A percentile compares a stretch with the other conserved stretches of the same genome.
Evolutionary conservation across 53 echinoderm and acorn worm species (phyloP).

Genomic region (Patiria pectinifera): DNA sequence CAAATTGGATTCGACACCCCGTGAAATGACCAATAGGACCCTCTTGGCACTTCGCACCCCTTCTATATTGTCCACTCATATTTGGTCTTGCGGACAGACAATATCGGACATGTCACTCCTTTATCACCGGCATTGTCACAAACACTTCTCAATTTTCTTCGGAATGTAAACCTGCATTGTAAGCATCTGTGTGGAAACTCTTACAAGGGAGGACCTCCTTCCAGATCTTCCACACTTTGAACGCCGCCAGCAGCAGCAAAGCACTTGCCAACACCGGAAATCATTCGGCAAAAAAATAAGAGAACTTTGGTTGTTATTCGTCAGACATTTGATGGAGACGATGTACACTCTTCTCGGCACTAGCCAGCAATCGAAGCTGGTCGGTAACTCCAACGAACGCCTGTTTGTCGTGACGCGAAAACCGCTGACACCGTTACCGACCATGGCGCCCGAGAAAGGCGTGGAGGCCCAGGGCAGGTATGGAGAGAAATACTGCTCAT

Average conservation of each 20-base stretch:
- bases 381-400: background rate
- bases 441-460: slow-evolving; percentile 9
- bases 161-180: slow-evolving; percentile 37
- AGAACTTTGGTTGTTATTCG: background rate
- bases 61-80: background rate
- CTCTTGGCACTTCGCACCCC: background rate
- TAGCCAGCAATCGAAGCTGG: slow-evolving; percentile 33
- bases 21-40: background rate
- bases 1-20: slow-evolving; percentile 40
- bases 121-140: background rate
- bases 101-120: slow-evolving; percentile 12
- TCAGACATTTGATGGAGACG: slow-evolving; percentile 13
- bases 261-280: background rate
- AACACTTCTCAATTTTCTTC: slow-evolving; percentile 22
- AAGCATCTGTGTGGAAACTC: background rate
- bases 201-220: background rate
- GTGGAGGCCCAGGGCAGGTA: background rate
- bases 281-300: background rate
- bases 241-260: background rate
- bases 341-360: slow-evolving; percentile 42
- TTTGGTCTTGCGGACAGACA: background rate
- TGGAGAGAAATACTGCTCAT: background rate
- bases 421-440: slow-evolving; percentile 33
- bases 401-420: slow-evolving; percentile 41
- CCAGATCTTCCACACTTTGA: background rate